Evolutionary conservation across 2,113 vertebrate species (phyloP).

Genomic region (Myotis yumanensis): DNA sequence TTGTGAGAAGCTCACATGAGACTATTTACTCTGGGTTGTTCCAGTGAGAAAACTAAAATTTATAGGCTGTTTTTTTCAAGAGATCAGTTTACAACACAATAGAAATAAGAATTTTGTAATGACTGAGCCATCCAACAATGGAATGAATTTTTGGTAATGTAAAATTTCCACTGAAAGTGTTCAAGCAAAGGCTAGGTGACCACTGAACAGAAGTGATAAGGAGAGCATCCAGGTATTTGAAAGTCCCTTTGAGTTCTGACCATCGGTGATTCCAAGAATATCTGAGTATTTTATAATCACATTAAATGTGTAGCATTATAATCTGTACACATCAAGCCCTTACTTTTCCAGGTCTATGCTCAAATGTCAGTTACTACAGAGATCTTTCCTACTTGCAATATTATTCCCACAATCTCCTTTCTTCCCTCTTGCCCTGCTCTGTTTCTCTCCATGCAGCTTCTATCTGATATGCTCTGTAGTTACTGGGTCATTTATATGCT

Average conservation of each 20-base stretch:
- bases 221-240: not conserved
- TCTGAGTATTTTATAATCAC: not conserved
- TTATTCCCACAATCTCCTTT: not conserved
- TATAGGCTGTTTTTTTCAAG: not conserved
- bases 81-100: not conserved
- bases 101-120: not conserved
- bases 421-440: not conserved
- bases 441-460: not conserved
- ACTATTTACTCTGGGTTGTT: slow-evolving; percentile 16
- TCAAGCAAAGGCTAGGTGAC: not conserved
- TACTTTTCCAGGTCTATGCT: not conserved
- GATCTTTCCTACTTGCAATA: not conserved
- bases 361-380: not conserved
- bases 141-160: not conserved
- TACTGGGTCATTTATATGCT: not conserved
- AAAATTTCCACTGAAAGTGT: not conserved
- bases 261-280: slow-evolving; percentile 2
- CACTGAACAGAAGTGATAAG: not conserved
- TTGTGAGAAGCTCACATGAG: slow-evolving; percentile 2
- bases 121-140: not conserved
- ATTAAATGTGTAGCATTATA: not conserved
- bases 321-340: not conserved
- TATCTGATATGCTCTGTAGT: not conserved
- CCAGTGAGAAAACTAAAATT: not conserved
- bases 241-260: not conserved